phyloP scores from a whole-genome alignment of 2,888 invertebrate species.

The Diloba caeruleocephala region DNA sequence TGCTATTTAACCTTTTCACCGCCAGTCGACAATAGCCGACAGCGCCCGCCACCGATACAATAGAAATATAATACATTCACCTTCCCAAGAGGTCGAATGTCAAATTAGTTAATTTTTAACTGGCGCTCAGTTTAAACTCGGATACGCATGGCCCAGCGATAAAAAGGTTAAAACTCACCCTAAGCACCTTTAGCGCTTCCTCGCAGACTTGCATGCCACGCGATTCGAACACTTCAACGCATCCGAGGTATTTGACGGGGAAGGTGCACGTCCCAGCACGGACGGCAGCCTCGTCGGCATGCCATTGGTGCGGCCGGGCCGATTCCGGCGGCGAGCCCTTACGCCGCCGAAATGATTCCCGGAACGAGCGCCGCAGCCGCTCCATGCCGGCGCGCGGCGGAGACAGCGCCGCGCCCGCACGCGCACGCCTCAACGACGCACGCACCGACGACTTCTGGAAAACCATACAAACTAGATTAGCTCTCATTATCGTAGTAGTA shows the following conservation, averaged over 20 bases:
- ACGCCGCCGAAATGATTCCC: slow-evolving; percentile 97
- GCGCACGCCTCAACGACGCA: slow-evolving; percentile 83
- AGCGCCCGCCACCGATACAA: slow-evolving; percentile 44
- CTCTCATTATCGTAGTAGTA: too few species aligned
- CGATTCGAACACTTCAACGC: slow-evolving; percentile 99
- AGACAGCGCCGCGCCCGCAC: slow-evolving; percentile 84
- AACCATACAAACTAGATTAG: slow-evolving; percentile 12
- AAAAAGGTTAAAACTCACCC: slow-evolving; percentile 90
- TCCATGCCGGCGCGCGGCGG: slow-evolving; percentile 93
- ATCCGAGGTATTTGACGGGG: slow-evolving; percentile 99
- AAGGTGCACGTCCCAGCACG: slow-evolving; percentile 98
- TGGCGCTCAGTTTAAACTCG: slow-evolving; percentile 38
- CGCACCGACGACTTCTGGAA: slow-evolving; percentile 86
- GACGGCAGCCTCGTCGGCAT: slow-evolving; percentile 98
- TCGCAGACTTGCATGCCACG: slow-evolving; percentile 99
- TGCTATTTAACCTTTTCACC: slow-evolving; percentile 48
- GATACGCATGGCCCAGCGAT: slow-evolving; percentile 41
- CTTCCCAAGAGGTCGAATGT: slow-evolving; percentile 16
- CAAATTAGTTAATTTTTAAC: slow-evolving; percentile 21
- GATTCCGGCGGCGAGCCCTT: slow-evolving; percentile 96
- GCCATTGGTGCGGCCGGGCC: slow-evolving; percentile 99
- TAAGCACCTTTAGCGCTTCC: slow-evolving; percentile 98
- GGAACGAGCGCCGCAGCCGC: slow-evolving; percentile 95
- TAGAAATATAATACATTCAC: slow-evolving; percentile 28
- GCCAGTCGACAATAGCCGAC: slow-evolving; percentile 49